Percentiles rank a stretch among this genome's conserved stretches.
Conservation (phyloP, 1,140 invertebrate species). For the Lordiphosa clarofinis region DNA sequence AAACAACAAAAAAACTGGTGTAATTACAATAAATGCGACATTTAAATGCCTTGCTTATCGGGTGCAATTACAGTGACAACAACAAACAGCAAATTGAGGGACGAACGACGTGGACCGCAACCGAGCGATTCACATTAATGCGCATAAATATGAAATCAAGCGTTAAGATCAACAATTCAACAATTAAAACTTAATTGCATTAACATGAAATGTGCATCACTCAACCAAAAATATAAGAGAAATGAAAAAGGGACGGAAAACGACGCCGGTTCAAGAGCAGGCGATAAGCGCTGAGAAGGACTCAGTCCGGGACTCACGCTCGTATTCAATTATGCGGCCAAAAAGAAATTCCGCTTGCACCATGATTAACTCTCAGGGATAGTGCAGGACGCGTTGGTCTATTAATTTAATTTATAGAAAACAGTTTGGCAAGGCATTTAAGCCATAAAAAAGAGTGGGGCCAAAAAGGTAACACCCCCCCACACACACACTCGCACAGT, state of each 20-base stretch:
- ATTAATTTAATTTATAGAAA: conserved; percentile 71
- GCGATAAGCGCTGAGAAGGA: not conserved
- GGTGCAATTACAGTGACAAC: conserved; percentile 69
- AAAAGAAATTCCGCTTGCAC: conserved; percentile 4
- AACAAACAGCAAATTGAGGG: conserved; percentile 17
- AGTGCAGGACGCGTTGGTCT: conserved; percentile 23
- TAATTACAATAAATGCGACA: conserved; percentile 76
- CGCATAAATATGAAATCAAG: conserved; percentile 78
- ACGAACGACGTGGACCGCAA: conserved; percentile 7
- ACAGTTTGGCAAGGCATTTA: conserved; percentile 65
- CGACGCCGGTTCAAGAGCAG: conserved; percentile 3
- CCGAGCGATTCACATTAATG: conserved; percentile 67
- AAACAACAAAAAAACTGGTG: conserved; percentile 21
- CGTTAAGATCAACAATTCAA: conserved; percentile 78
- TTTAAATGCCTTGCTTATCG: conserved; percentile 75
- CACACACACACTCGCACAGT: conserved; percentile 4
- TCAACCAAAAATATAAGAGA: conserved; percentile 46
- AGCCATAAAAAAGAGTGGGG: conserved; percentile 57
- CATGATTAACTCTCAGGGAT: conserved; percentile 10
- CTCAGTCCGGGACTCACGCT: no score
- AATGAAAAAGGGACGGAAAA: not conserved
- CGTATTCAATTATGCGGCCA: not conserved
- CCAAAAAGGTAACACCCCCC: conserved; percentile 29
- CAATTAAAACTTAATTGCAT: conserved; percentile 78
- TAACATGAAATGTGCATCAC: conserved; percentile 77